Evolutionary conservation across 1,140 invertebrate species (phyloP).

Genomic region (Diploscapter pachys): DNA sequence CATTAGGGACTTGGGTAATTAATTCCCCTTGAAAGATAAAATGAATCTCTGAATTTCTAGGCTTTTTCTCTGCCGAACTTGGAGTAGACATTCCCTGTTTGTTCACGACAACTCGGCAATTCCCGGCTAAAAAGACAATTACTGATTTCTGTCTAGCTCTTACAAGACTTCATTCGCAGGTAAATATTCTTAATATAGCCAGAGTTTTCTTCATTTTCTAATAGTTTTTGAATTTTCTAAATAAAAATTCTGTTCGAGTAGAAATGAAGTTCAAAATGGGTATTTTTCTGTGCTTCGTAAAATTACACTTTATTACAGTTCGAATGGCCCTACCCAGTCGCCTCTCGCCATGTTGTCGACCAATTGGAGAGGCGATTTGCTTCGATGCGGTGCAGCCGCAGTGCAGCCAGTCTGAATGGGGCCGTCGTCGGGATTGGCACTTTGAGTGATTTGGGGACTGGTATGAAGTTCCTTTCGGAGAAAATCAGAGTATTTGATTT

Average conservation of each 20-base stretch:
- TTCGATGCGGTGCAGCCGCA: conserved; percentile 18
- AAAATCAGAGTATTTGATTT: too few species aligned
- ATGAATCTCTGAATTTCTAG: conserved; percentile 29
- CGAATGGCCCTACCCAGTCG: conserved; percentile 53
- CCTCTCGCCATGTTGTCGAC: conserved; percentile 28
- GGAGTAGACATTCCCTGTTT: conserved; percentile 43
- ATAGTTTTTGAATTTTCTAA: too few species aligned
- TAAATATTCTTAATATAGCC: background rate
- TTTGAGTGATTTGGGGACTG: too few species aligned
- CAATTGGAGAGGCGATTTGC: conserved; percentile 31
- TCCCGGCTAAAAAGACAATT: conserved; percentile 16
- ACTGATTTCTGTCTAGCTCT: conserved; percentile 48
- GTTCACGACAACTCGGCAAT: conserved; percentile 30
- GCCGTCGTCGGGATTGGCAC: too few species aligned
- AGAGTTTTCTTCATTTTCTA: too few species aligned
- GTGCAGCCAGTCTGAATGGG: conserved; percentile 21
- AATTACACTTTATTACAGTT: conserved; percentile 38
- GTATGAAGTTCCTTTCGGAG: too few species aligned
- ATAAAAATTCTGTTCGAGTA: background rate
- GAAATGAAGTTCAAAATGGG: background rate
- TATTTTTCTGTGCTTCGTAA: too few species aligned
- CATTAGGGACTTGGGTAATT: conserved; percentile 45
- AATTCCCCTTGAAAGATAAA: conserved; percentile 16
- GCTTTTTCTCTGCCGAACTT: conserved; percentile 50
- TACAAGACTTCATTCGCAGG: conserved; percentile 52